Evolutionary conservation across 2,797 vertebrate species (phyloP).

Genomic region (Gobio occitaniae): DNA sequence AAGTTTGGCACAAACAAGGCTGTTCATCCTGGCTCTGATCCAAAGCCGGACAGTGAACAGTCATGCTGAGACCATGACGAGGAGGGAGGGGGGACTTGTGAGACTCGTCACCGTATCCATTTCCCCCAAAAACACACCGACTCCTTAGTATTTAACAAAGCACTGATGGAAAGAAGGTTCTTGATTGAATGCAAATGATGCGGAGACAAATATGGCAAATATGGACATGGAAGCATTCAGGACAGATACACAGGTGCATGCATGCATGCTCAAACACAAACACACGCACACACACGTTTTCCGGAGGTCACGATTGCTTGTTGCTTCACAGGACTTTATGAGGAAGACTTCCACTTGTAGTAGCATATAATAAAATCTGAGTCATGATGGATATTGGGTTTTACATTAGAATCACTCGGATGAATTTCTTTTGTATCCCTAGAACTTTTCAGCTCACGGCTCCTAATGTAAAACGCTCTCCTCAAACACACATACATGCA

Average conservation of each 20-base stretch:
- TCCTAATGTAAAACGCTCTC: not conserved
- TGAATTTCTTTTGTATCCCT: not conserved
- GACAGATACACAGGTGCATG: constrained; percentile 64
- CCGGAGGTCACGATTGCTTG: constrained; percentile 37
- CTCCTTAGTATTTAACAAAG: not conserved
- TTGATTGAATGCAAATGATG: not conserved
- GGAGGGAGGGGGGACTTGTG: constrained; percentile 52
- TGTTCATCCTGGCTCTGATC: constrained; percentile 73
- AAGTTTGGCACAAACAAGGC: constrained; percentile 80
- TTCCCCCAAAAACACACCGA: not conserved
- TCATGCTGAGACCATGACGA: constrained; percentile 50
- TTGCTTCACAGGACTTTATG: constrained; percentile 33
- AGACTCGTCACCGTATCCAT: constrained; percentile 35
- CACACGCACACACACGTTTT: constrained; percentile 2
- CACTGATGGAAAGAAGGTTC: not conserved
- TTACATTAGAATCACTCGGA: not conserved
- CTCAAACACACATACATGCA: constrained; percentile 59
- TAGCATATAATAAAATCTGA: constrained; percentile 36
- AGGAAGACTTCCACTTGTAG: constrained; percentile 32
- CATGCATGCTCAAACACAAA: constrained; percentile 44
- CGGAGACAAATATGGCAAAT: constrained; percentile 49
- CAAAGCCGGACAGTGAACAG: constrained; percentile 71
- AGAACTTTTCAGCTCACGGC: not conserved
- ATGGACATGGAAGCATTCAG: constrained; percentile 44
- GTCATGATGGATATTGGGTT: constrained; percentile 33